Evolutionary conservation across 2,797 vertebrate genomes (phyloP), one percentile per base, ranked within the genome.

Genomic region (Fistularia commersonii): DNA sequence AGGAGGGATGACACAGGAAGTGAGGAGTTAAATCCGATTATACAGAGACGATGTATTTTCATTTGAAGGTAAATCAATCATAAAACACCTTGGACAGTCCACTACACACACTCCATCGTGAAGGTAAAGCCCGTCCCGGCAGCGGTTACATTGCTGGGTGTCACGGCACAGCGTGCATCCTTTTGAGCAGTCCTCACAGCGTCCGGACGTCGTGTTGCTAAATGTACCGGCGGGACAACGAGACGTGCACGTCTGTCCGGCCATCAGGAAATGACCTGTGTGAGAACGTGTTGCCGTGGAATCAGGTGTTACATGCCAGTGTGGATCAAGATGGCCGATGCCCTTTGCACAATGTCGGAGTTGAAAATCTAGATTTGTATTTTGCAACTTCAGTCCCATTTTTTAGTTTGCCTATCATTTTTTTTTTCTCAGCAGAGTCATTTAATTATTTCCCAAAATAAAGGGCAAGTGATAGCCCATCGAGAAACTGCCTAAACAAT

Each of bases 211-310:
- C 52, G 0, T 0, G 5, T 93, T 90, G 35, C 75, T 76, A 79
- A 94, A 95, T 0, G 65, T 90, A 43, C 90, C 89, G 36, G 45
- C n/a, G 0, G 92, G 93, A 64, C 96, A 98, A 14, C 3, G 55
- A 6, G 57, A 11, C 45, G 79, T 46, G 40, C 96, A 98, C 12
- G 42, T 68, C 48, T 87, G 77, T 1, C 6, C 64, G 13, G 65
- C 48, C 1, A 82, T 87, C 66, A 90, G 59, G 41, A 86, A 87
- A 5, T 0, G 8, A 8, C 32, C 87, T 88, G 38, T 13, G 14
- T 14, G 12, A 49, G 31, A 8, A 43, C 14, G n/a, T 1, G 1
- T 6, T 5, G 31, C 31, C 8, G 31, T 3, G 7, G n/a, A 45
- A 46, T 6, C 1, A 46, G 5, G 6, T n/a, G 3, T 34, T 34